Evolutionary conservation across 2,888 invertebrate genomes (phyloP).

Genomic region (Melieria crassipennis): DNA sequence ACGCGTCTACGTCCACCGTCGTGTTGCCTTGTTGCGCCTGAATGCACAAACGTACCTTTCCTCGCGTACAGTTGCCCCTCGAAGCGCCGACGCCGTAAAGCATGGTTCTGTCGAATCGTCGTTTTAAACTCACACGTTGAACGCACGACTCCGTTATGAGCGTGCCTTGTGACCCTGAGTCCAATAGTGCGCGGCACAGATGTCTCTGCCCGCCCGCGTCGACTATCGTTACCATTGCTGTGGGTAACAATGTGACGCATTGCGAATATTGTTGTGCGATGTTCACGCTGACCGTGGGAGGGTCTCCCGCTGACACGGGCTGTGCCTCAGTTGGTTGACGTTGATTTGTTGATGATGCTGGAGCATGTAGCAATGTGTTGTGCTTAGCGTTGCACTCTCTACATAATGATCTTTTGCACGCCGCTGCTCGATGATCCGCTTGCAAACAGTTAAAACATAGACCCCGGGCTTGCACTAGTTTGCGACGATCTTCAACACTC

Average conservation of each 20-base stretch:
- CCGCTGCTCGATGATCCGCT: conserved; percentile 27
- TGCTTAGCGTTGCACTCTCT: conserved; percentile 31
- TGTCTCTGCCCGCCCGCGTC: conserved; percentile 10
- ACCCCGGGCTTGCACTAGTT: conserved; percentile 11
- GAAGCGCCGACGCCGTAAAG: not conserved
- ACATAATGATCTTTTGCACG: conserved; percentile 27
- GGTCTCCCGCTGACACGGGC: no score
- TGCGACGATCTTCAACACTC: conserved; percentile 16
- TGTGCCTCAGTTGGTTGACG: not conserved
- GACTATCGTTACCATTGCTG: conserved; percentile 21
- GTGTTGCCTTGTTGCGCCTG: not conserved
- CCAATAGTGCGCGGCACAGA: no score
- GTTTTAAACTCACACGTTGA: not conserved
- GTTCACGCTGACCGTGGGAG: conserved; percentile 12
- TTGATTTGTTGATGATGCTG: not conserved
- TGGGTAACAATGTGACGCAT: conserved; percentile 17
- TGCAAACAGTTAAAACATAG: conserved; percentile 35
- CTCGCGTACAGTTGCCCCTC: not conserved
- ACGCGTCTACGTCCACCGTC: not conserved
- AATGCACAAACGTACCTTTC: not conserved
- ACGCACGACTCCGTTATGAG: not conserved
- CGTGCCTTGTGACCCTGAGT: not conserved
- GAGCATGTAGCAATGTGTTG: conserved; percentile 29
- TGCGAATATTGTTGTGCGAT: not conserved
- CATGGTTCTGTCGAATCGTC: not conserved